Evolutionary conservation across 2,797 vertebrate species (phyloP).

Genomic region (Chelon labrosus): DNA sequence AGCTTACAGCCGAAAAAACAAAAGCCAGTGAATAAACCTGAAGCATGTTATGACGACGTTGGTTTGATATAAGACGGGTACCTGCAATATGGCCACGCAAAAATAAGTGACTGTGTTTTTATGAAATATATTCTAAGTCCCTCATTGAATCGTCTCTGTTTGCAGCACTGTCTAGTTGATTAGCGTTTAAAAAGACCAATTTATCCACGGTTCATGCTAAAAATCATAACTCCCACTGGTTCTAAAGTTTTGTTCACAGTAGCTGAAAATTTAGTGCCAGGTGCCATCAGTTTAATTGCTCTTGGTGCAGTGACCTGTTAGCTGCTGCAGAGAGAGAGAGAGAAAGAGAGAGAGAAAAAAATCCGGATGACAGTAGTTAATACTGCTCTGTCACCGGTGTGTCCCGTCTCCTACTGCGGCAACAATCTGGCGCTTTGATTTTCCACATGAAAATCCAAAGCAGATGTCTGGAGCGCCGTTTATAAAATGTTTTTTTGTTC

Average conservation of each 20-base stretch:
- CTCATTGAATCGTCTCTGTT: background rate
- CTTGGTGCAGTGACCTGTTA: conserved; percentile 24
- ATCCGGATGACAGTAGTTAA: conserved; percentile 23
- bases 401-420: conserved; percentile 8
- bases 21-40: background rate
- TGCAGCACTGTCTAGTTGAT: background rate
- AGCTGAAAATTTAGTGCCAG: conserved; percentile 2
- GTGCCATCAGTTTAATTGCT: conserved; percentile 17
- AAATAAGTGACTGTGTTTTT: background rate
- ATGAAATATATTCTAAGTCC: background rate
- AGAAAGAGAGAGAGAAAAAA: background rate
- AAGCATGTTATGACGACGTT: conserved; percentile 3
- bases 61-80: conserved; percentile 1
- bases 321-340: background rate
- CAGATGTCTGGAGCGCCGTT: conserved; percentile 16
- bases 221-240: background rate
- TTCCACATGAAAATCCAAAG: conserved; percentile 25
- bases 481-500: conserved; percentile 3
- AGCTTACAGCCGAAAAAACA: background rate
- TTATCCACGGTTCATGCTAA: conserved; percentile 2
- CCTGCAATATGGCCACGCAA: background rate
- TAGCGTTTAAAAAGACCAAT: background rate
- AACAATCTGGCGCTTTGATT: conserved; percentile 33
- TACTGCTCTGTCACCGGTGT: conserved; percentile 1
- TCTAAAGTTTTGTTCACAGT: background rate